A percentile compares a stretch with the other conserved stretches of the same genome.
phyloP scores from a whole-genome alignment of 1,140 invertebrate species.

The Nilaparvata lugens region DNA sequence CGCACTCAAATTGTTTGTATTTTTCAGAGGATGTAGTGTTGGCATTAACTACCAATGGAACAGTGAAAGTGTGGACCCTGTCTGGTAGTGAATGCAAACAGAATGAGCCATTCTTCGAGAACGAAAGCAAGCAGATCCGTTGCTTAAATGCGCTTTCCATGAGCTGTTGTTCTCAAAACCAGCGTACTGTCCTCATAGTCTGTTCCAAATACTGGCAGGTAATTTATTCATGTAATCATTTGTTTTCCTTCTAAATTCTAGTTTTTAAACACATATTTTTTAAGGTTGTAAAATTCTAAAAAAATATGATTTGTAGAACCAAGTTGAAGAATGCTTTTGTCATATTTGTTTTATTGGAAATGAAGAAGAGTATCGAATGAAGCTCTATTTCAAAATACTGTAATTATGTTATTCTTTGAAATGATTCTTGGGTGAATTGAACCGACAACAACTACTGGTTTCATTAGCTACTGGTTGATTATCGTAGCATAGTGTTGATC shows the following conservation, averaged over 20 bases:
- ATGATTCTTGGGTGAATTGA: too few species aligned
- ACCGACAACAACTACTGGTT: too few species aligned
- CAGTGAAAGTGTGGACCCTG: slow-evolving; percentile 96
- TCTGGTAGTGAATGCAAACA: slow-evolving; percentile 79
- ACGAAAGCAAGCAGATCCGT: slow-evolving; percentile 95
- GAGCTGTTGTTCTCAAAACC: slow-evolving; percentile 91
- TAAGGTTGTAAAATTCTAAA: not conserved
- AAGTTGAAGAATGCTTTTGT: too few species aligned
- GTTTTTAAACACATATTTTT: not conserved
- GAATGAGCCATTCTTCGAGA: slow-evolving; percentile 84
- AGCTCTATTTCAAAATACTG: too few species aligned
- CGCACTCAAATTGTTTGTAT: too few species aligned
- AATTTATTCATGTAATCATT: slow-evolving; percentile 20
- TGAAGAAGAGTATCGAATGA: too few species aligned
- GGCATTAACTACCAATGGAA: slow-evolving; percentile 91
- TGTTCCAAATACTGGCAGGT: slow-evolving; percentile 98
- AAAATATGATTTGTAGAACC: too few species aligned
- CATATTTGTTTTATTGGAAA: not conserved
- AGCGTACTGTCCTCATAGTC: slow-evolving; percentile 91
- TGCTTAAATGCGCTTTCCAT: slow-evolving; percentile 88
- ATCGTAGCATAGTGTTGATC: too few species aligned
- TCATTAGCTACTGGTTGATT: too few species aligned
- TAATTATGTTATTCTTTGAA: too few species aligned
- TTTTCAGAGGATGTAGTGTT: slow-evolving; percentile 80
- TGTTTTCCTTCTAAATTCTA: not conserved